Conservation (phyloP, 1,140 invertebrate genomes). For the Papilio xuthus region DNA sequence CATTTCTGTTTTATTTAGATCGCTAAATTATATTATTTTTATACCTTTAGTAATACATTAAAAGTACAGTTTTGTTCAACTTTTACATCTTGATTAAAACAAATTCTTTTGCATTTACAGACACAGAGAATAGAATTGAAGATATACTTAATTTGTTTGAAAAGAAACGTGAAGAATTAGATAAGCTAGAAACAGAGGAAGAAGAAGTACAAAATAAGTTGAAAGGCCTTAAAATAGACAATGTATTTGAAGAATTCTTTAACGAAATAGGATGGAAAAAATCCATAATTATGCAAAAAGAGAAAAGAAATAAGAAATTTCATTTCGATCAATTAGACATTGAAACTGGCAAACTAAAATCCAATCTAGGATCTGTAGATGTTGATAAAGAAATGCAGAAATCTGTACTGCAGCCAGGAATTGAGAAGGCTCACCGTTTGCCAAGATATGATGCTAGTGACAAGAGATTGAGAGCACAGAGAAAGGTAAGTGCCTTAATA, state of each 20-base stretch:
- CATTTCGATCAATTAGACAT: constrained; percentile 74
- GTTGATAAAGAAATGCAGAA: constrained; percentile 84
- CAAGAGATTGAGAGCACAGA: constrained; percentile 82
- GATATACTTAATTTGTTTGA: constrained; percentile 64
- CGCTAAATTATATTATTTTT: not conserved
- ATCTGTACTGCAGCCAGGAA: constrained; percentile 84
- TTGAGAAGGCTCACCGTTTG: constrained; percentile 85
- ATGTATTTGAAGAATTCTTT: constrained; percentile 68
- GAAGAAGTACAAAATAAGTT: constrained; percentile 66
- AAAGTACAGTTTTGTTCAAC: not conserved
- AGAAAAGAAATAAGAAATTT: constrained; percentile 58
- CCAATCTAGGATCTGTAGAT: constrained; percentile 77
- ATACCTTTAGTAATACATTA: not conserved
- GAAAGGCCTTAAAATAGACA: constrained; percentile 64
- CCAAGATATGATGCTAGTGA: constrained; percentile 84
- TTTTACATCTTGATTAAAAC: not conserved
- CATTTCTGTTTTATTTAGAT: too few species aligned
- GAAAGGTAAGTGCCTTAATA: constrained; percentile 79
- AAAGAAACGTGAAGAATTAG: constrained; percentile 69
- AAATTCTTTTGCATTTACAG: constrained; percentile 46
- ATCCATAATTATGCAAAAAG: constrained; percentile 49
- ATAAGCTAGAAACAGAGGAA: constrained; percentile 50
- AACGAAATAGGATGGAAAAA: constrained; percentile 68
- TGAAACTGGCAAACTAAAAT: constrained; percentile 77
- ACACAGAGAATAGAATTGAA: constrained; percentile 58